Conservation (phyloP, 2,888 invertebrate genomes). For the Sesia apiformis region DNA sequence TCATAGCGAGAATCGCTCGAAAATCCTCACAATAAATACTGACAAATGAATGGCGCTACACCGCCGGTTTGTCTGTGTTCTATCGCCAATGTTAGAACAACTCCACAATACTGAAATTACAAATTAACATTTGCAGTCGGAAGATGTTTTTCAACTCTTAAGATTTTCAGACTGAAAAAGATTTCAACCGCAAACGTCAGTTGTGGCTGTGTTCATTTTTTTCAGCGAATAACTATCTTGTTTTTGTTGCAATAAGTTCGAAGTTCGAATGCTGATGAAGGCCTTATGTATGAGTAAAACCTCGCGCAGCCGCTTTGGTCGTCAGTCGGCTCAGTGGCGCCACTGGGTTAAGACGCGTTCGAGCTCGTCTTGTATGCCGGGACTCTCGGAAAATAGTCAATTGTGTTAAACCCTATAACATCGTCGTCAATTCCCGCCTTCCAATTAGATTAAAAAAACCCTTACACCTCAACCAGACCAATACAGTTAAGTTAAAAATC, state of each 20-base stretch:
- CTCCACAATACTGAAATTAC: not conserved
- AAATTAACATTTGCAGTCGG: not conserved
- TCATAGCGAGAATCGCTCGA: too few relatives aligned
- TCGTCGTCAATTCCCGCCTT: conserved; percentile 20
- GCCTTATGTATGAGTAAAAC: conserved; percentile 24
- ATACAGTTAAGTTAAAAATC: not conserved
- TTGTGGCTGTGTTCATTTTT: not conserved
- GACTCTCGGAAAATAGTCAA: conserved; percentile 10
- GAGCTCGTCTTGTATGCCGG: conserved; percentile 17
- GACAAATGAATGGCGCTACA: not conserved
- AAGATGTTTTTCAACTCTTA: not conserved
- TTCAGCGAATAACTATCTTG: not conserved
- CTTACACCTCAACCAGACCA: not conserved
- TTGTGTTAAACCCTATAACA: conserved; percentile 18
- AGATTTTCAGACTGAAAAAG: not conserved
- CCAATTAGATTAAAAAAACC: conserved; percentile 5
- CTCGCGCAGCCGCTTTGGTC: conserved; percentile 51
- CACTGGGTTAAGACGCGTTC: conserved; percentile 45
- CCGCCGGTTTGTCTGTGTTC: not conserved
- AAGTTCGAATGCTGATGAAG: not conserved
- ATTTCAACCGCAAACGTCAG: not conserved
- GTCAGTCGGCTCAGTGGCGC: conserved; percentile 57
- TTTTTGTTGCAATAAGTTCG: not conserved
- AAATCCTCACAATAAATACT: not conserved
- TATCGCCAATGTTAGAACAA: not conserved